Evolutionary conservation across 2,888 invertebrate species (phyloP).

Genomic region (Hirtodrosophila duncani): DNA sequence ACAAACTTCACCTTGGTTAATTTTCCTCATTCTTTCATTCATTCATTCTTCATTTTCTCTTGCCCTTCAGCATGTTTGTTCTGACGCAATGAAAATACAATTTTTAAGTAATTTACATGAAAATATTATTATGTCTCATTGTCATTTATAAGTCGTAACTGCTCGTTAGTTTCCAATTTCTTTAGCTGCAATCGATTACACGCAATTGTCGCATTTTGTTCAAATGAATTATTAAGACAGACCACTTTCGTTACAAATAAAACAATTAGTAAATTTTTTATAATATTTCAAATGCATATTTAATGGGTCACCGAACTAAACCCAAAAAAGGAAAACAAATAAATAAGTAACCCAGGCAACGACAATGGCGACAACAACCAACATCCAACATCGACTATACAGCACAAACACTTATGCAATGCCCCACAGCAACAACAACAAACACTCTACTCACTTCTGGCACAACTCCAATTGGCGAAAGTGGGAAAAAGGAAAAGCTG

Average conservation of each 20-base stretch:
- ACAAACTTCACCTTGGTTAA: too few species aligned
- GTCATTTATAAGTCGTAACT: too few species aligned
- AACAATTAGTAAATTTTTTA: neutral
- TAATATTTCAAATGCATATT: constrained; percentile 29
- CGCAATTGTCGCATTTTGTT: constrained; percentile 13
- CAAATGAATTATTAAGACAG: constrained; percentile 1
- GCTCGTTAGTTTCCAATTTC: too few species aligned
- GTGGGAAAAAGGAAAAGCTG: too few species aligned
- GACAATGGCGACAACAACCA: constrained; percentile 4
- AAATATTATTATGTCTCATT: neutral
- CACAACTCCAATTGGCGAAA: constrained; percentile 45
- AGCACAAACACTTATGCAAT: constrained; percentile 21
- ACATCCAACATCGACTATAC: neutral
- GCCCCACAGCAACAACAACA: too few species aligned
- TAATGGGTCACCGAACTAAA: constrained; percentile 23
- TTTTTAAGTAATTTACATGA: neutral
- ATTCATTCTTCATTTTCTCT: too few species aligned
- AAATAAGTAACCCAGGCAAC: constrained; percentile 33
- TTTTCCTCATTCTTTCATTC: too few species aligned
- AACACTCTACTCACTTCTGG: too few species aligned
- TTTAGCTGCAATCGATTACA: constrained; percentile 9
- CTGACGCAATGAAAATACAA: neutral
- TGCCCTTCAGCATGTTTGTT: too few species aligned
- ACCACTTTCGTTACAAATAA: too few species aligned
- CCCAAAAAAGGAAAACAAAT: constrained; percentile 16